Evolutionary conservation across 2,797 vertebrate genomes (phyloP), one percentile per base, ranked within the genome.

Genomic region (Chelon labrosus): DNA sequence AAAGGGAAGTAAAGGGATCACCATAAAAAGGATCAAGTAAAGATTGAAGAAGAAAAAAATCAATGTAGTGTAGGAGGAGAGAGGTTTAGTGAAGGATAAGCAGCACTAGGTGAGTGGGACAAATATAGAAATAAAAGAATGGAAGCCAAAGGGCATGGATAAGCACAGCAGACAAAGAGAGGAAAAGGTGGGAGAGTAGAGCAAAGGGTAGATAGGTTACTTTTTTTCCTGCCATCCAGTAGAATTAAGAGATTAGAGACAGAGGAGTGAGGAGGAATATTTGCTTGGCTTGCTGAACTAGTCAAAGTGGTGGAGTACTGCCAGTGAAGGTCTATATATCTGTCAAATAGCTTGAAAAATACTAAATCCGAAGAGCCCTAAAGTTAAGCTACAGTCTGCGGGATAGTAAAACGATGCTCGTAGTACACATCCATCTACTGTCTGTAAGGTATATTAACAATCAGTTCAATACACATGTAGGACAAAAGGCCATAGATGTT

Each of bases 191-290:
- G 66, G 42, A 39, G 53, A 54, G 65, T 22, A 64, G 12, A 61
- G 47, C 44, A 79, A 75, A 70, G 72, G 77, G 70, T 41, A 70
- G 65, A 78, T 17, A 44, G 66, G 75, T 82, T 59, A 75, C 69
- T 73, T 70, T 73, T 70, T 68, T 70, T 77, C 47, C 47, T 73
- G 73, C 77, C 49, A 76, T 85, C 54, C 31, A 57, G 53, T 49
- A 77, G 87, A 86, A 90, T 88, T 78, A 91, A 79, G 70, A 76
- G 88, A 89, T 92, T 85, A 88, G 64, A 73, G 47, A 47, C 46
- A 55, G 68, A 65, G 38, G 53, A 73, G 65, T 70, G n/a, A 35
- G 20, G 63, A 70, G 39, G 67, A 75, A 72, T 72, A 53, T 35
- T 53, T 42, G 42, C 70, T 67, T 25, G 42, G 67, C 50, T 74